Percentiles rank a stretch among this genome's conserved stretches.
phyloP scores from a whole-genome alignment of 1,140 invertebrate species.

The Heterodera schachtii region DNA sequence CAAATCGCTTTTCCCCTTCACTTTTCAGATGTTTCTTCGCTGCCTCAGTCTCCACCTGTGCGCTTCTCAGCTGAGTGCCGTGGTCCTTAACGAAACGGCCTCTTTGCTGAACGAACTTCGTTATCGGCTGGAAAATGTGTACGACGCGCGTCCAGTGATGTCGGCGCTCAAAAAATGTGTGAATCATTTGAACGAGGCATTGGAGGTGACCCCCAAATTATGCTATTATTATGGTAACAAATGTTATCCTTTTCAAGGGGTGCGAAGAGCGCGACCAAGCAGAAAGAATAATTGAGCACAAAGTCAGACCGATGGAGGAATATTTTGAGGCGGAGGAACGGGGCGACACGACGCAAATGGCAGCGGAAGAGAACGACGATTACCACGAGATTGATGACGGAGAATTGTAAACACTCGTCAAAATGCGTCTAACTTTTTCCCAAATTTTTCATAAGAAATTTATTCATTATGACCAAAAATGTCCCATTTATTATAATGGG shows the following conservation, averaged over 20 bases:
- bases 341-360: not conserved
- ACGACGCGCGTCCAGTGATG: constrained; percentile 11
- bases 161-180: constrained; percentile 23
- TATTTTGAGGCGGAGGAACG: constrained; percentile 17
- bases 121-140: constrained; percentile 12
- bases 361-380: constrained; percentile 14
- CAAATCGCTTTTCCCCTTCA: not conserved
- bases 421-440: no score
- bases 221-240: not conserved
- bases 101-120: constrained; percentile 18
- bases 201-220: not conserved
- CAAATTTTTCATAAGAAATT: no score
- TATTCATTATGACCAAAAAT: no score
- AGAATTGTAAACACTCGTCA: not conserved
- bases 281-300: constrained; percentile 12
- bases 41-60: constrained; percentile 32
- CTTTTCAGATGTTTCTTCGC: constrained; percentile 42
- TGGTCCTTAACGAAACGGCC: constrained; percentile 18
- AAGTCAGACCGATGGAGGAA: constrained; percentile 10
- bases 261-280: constrained; percentile 4
- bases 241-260: constrained; percentile 7
- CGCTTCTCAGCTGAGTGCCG: constrained; percentile 16
- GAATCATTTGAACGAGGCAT: constrained; percentile 10
- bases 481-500: no score
- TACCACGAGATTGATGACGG: constrained; percentile 11